Evolutionary conservation across 2,797 vertebrate species (phyloP).

Genomic region (Tragelaphus oryx): DNA sequence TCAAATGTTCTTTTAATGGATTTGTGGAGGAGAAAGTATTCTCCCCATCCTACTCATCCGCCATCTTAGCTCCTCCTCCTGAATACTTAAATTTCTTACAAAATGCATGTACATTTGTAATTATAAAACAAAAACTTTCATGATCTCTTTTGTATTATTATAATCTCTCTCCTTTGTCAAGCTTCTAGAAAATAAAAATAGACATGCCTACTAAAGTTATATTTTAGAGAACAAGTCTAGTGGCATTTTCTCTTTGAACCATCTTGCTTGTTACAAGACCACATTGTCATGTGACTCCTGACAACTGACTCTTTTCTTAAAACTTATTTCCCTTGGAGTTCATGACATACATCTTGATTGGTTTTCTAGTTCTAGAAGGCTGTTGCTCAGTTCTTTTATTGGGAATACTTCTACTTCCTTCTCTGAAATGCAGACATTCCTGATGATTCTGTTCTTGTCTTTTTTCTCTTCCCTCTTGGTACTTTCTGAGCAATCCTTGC

Average conservation of each 20-base stretch:
- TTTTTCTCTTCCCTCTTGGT: background rate
- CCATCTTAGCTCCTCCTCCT: too few species aligned
- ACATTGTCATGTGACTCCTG: too few species aligned
- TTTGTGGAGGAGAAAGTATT: too few species aligned
- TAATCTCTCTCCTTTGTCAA: background rate
- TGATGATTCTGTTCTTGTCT: background rate
- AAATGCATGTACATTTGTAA: background rate
- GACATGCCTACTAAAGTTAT: background rate
- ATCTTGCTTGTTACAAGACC: background rate
- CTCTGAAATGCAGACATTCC: background rate
- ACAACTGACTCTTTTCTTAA: background rate
- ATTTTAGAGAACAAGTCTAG: constrained; percentile 12
- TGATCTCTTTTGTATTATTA: background rate
- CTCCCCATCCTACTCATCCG: too few species aligned
- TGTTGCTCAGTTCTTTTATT: background rate
- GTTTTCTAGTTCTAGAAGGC: background rate
- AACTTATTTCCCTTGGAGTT: background rate
- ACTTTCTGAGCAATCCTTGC: background rate
- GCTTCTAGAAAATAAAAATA: background rate
- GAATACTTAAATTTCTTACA: background rate
- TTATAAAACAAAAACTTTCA: background rate
- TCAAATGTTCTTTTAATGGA: too few species aligned
- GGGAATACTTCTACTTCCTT: background rate
- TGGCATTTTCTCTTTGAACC: background rate
- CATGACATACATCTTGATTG: background rate